Percentiles rank a stretch among this genome's conserved stretches.
Conservation (phyloP, 2,113 vertebrate genomes). For the Thunnus thynnus region DNA sequence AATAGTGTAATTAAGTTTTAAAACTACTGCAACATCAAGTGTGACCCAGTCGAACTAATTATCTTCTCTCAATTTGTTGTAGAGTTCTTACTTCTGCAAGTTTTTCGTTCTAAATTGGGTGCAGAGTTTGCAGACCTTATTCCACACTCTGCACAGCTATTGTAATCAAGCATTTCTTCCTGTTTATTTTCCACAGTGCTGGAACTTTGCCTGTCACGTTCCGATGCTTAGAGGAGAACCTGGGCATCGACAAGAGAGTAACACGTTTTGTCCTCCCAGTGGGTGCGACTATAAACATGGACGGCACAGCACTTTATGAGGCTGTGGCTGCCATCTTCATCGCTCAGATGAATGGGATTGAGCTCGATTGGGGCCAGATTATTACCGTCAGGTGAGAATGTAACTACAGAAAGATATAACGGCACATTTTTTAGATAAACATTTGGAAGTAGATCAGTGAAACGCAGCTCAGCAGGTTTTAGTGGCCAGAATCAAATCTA, state of each 20-base stretch:
- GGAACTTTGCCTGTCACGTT: slow-evolving; percentile 98
- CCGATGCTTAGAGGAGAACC: slow-evolving; percentile 96
- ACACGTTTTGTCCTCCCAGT: slow-evolving; percentile 98
- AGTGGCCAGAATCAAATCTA: background rate
- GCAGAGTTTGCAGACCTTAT: slow-evolving; percentile 1
- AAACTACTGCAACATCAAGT: slow-evolving; percentile 3
- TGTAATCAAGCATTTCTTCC: background rate
- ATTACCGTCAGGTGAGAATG: slow-evolving; percentile 93
- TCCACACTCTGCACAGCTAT: background rate
- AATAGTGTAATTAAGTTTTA: slow-evolving; percentile 14
- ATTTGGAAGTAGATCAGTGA: background rate
- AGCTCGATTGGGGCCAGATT: slow-evolving; percentile 95
- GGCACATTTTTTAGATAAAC: background rate
- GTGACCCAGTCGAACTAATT: slow-evolving; percentile 10
- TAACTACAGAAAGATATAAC: background rate
- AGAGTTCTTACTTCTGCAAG: background rate
- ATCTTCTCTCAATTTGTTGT: background rate
- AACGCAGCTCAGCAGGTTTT: background rate
- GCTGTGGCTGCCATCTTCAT: slow-evolving; percentile 99
- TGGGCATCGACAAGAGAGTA: slow-evolving; percentile 97
- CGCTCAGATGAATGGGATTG: slow-evolving; percentile 97
- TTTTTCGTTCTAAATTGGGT: background rate
- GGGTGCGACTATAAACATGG: slow-evolving; percentile 99
- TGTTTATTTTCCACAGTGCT: slow-evolving; percentile 83
- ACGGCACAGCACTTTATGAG: slow-evolving; percentile 98